These are phyloP conservation scores for Catharus minimus DNA, from an alignment of 2,113 vertebrate species.

Conservation along the genomic window DNA sequence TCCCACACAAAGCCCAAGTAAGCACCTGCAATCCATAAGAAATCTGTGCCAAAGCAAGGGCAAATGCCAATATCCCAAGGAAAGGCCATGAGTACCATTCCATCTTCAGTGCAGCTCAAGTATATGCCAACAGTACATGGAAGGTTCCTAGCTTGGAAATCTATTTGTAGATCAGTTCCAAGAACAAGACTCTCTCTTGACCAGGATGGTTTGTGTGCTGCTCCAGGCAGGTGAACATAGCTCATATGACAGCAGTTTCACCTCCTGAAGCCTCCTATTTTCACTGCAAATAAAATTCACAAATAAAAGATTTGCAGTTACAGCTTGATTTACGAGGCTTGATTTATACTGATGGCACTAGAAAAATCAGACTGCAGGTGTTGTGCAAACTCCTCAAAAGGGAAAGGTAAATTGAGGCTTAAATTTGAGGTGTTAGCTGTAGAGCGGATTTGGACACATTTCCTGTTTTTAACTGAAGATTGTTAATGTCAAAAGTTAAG, in stretches of 20 bases:
- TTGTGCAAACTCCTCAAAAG: neutral
- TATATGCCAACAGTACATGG: rapidly evolving
- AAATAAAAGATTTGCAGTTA: neutral
- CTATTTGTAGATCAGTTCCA: neutral
- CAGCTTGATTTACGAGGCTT: neutral
- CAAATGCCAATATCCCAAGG: neutral
- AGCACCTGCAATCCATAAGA: neutral
- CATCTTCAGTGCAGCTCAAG: neutral
- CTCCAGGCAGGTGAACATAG: neutral
- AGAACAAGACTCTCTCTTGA: neutral
- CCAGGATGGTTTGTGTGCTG: neutral
- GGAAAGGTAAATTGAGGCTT: neutral
- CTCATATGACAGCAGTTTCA: neutral
- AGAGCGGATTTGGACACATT: neutral
- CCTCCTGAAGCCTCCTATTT: neutral
- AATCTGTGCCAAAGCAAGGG: neutral
- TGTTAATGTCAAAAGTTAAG: neutral
- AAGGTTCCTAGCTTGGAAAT: neutral
- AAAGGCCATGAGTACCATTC: neutral
- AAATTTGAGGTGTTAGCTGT: neutral
- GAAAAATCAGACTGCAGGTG: neutral
- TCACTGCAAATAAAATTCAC: neutral
- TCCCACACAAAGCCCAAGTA: neutral
- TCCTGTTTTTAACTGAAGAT: neutral
- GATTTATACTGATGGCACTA: neutral